Base-by-base conservation (phyloP, 1,140 invertebrate species). In the Venturia canescens region DNA sequence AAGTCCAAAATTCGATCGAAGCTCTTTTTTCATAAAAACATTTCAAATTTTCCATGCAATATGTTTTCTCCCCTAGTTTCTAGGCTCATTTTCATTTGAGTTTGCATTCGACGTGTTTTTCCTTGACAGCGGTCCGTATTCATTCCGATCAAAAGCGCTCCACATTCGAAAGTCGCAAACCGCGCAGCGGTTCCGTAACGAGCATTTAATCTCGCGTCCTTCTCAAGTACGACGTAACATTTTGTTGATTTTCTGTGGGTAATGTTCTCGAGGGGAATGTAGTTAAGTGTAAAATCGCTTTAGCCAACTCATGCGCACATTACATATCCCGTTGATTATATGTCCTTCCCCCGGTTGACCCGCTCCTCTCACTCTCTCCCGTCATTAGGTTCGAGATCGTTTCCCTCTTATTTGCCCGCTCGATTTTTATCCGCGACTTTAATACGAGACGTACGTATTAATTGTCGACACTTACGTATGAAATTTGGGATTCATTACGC, bases 401-500 rank as follows among this genome's bases (percentile, higher is more conserved):
- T 48, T 70, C n/a, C 15, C 60, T 13, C 60, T 18, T 18, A 16
- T 4, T 23, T 18, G 21, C 21, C 53, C n/a, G 1, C 11, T 57
- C 53, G 9, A 15, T 66, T 66, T 66, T 21, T 23, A 4, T 15
- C 13, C 3, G 18, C 23, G 7, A 16, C 31, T 50, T 72, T 15
- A 21, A 44, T 15, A n/a, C 27, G 70, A 57, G 53, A 57, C n/a
- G 48, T 72, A 50, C 70, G 70, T 72, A 72, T 72, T 72, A 72
- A 11, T 50, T 48, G 13, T 72, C 38, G 38, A 34, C 67, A 29
- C 34, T 70, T 27, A 70, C 27, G 29, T 34, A 70, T n/a, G n/a
- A n/a, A n/a, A n/a, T n/a, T n/a, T n/a, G n/a, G n/a, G n/a, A n/a
- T n/a, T n/a, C n/a, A 66, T 23, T 27, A 69, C 29, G 4, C 18